Base-by-base conservation (phyloP, 2,888 invertebrate genomes). In the Drosophila mayaguana region DNA sequence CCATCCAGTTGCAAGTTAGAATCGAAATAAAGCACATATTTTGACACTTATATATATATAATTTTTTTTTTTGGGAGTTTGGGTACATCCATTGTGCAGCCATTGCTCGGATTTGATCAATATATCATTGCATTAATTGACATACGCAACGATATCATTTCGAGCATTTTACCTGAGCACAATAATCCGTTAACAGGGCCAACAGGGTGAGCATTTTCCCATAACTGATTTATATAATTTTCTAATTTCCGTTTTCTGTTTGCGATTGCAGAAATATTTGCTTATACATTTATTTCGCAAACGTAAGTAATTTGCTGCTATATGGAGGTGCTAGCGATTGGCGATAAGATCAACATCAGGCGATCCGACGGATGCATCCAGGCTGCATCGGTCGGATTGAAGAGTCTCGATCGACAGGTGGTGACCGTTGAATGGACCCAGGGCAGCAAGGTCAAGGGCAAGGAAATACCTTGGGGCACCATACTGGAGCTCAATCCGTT, bases 381-480 rank as follows among this genome's bases (percentile, higher is more conserved):
- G 34, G 8, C 28, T 5, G 75, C 64, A 0, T 46, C 6, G 22
- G 63, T 76, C 28, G 46, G 46, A 43, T 18, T 42, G n/a, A 67
- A 62, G 22, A 60, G 22, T 20, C 3, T 61, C 11, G 76, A 77
- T 1, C 65, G 65, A 3, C 48, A 77, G 54, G 9, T 61, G 6
- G 78, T 77, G 9, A 63, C 68, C 48, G 76, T 76, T 56, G 77
- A 76, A 45, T 76, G 76, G 76, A n/a, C 46, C 1, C 62, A 77
- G 65, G 73, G 42, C 16, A 38, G 22, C 20, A 63, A 36, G n/a
- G 50, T 61, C 0, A 77, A 73, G 9, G 73, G 78, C 20, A 77
- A 77, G 78, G 69, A 77, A 9, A 45, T 77, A 20, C 36, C 34
- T 16, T 77, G 64, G 73, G 50, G 32, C 18, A 9, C 42, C 4